These are phyloP conservation scores for Rhyzopertha dominica DNA, from an alignment of 1,140 invertebrate genomes.

Conservation along the genomic window DNA sequence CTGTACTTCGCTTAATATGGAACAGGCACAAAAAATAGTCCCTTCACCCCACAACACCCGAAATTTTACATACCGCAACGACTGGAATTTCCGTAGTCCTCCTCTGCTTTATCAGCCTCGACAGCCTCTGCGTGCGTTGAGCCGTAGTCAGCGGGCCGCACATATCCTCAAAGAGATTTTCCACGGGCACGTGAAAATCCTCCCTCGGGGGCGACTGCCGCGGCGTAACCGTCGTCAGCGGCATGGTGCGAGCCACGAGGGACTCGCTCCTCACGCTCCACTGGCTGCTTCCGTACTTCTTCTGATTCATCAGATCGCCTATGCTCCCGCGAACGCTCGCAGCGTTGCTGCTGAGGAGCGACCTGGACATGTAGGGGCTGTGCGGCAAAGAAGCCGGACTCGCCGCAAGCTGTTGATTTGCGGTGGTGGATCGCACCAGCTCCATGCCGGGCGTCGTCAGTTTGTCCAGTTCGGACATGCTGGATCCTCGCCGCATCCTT, in stretches of 20 bases:
- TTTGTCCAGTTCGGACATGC: constrained; percentile 66
- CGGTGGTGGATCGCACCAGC: constrained; percentile 49
- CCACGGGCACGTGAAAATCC: too few relatives aligned
- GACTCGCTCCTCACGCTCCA: constrained; percentile 62
- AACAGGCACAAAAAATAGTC: too few relatives aligned
- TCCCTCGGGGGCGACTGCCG: constrained; percentile 45
- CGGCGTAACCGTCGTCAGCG: constrained; percentile 63
- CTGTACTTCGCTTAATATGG: too few relatives aligned
- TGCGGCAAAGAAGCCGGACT: constrained; percentile 48
- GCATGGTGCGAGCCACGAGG: constrained; percentile 62
- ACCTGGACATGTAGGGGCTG: constrained; percentile 50
- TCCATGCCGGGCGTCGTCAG: constrained; percentile 45
- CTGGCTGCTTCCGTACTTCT: constrained; percentile 63
- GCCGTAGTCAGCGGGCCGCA: constrained; percentile 53
- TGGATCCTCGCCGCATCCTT: constrained; percentile 61
- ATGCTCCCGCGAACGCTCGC: constrained; percentile 60
- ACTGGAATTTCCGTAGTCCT: too few relatives aligned
- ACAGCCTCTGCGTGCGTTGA: constrained; percentile 61
- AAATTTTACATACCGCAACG: too few relatives aligned
- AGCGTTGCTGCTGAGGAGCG: constrained; percentile 44
- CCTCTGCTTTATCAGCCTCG: constrained; percentile 55
- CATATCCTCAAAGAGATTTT: constrained; percentile 20
- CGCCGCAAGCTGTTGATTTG: constrained; percentile 39
- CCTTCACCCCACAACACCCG: too few relatives aligned
- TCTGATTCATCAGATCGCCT: constrained; percentile 71